Evolutionary conservation across 2,113 vertebrate genomes (phyloP).

Genomic region (Marmota monax): DNA sequence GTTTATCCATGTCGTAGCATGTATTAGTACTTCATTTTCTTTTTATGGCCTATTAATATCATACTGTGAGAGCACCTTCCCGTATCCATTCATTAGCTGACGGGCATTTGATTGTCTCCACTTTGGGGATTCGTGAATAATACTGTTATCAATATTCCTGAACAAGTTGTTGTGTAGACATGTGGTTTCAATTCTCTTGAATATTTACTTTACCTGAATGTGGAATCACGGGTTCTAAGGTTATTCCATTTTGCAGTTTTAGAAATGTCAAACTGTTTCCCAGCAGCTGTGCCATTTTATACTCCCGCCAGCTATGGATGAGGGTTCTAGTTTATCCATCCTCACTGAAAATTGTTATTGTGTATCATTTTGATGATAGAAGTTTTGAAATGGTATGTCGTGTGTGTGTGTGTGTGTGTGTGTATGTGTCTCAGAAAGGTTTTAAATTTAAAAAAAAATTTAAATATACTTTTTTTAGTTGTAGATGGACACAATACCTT

Average conservation of each 20-base stretch:
- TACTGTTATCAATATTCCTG: background rate
- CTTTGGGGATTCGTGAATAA: conserved; percentile 8
- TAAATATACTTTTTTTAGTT: no score
- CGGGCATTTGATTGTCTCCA: background rate
- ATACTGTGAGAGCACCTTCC: background rate
- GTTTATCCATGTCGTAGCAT: background rate
- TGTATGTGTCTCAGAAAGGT: no score
- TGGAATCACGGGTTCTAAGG: background rate
- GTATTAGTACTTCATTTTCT: background rate
- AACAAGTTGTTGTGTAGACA: background rate
- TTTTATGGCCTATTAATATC: background rate
- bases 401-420: no score
- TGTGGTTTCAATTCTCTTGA: conserved; percentile 26
- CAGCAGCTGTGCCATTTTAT: background rate
- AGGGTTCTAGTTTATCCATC: background rate
- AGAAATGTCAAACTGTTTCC: background rate
- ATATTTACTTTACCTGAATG: background rate
- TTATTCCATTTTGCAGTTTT: background rate
- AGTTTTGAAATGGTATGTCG: background rate
- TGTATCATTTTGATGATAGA: background rate
- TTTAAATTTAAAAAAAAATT: no score
- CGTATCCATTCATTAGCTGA: background rate
- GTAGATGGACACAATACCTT: no score
- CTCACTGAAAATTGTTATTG: background rate
- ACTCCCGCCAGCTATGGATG: background rate